These are phyloP conservation scores for Bugula neritina DNA, from an alignment of 2,888 invertebrate species.

Conservation along the genomic window DNA sequence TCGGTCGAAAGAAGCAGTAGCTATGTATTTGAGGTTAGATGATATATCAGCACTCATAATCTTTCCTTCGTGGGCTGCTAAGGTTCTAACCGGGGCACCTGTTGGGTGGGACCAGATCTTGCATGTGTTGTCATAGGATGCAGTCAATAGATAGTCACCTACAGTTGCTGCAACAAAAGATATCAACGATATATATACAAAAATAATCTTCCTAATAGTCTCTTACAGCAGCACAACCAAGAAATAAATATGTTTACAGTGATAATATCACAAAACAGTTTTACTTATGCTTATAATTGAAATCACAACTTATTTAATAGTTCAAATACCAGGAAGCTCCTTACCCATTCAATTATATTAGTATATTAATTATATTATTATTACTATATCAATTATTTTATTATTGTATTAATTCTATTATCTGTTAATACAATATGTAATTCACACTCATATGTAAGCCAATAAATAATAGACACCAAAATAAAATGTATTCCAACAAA, in stretches of 20 bases:
- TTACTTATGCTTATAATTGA: too few relatives aligned
- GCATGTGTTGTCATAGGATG: slow-evolving; percentile 85
- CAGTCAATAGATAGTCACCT: slow-evolving; percentile 82
- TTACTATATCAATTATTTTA: too few relatives aligned
- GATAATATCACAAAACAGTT: too few relatives aligned
- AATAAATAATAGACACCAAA: too few relatives aligned
- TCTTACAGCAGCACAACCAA: slow-evolving; percentile 32
- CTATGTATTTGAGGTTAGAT: slow-evolving; percentile 81
- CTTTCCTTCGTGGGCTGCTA: slow-evolving; percentile 93
- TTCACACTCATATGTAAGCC: too few relatives aligned
- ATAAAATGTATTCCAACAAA: too few relatives aligned
- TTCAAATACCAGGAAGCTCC: too few relatives aligned
- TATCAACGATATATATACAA: slow-evolving; percentile 25
- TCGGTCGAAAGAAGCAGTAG: slow-evolving; percentile 86
- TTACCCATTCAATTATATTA: too few relatives aligned
- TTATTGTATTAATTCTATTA: too few relatives aligned
- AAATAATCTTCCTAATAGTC: background rate
- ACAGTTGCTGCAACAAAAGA: slow-evolving; percentile 40
- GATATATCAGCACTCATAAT: slow-evolving; percentile 90
- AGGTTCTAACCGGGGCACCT: slow-evolving; percentile 92
- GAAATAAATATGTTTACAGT: background rate
- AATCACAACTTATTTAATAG: too few relatives aligned
- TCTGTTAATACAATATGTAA: too few relatives aligned
- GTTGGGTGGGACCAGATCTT: slow-evolving; percentile 94
- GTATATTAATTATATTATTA: too few relatives aligned